These are phyloP conservation scores for Sapayoa aenigma DNA, from an alignment of 2,113 vertebrate species.

Conservation along the genomic window DNA sequence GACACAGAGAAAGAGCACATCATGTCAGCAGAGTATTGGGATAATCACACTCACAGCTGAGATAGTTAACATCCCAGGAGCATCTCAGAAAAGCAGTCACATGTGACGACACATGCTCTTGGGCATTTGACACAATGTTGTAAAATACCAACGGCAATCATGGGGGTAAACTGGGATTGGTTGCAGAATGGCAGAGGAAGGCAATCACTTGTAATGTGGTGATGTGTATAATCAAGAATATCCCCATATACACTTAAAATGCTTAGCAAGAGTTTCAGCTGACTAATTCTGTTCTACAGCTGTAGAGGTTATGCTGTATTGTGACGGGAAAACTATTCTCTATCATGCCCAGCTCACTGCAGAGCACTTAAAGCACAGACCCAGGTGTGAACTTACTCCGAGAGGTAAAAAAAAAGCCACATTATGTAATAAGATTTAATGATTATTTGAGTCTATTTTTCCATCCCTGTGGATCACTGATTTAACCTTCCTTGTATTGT, in stretches of 20 bases:
- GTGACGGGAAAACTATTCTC: neutral
- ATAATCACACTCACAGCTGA: neutral
- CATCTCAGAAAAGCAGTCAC: neutral
- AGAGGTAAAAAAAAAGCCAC: conserved; percentile 48
- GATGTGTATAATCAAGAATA: neutral
- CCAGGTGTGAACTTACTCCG: conserved; percentile 32
- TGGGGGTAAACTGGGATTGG: neutral
- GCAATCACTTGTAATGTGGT: neutral
- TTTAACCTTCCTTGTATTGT: conserved; percentile 34
- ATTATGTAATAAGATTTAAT: conserved; percentile 60
- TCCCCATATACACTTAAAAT: neutral
- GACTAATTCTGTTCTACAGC: neutral
- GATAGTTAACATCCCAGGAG: neutral
- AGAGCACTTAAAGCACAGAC: neutral
- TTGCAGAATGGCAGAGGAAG: neutral
- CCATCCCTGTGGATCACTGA: conserved; percentile 23
- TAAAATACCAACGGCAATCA: neutral
- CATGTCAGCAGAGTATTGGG: neutral
- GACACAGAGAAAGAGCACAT: neutral
- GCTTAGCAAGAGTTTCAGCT: neutral
- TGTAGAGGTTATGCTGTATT: neutral
- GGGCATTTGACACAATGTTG: neutral
- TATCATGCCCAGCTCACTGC: neutral
- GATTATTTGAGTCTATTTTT: conserved; percentile 61
- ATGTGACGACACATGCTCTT: neutral